Evolutionary conservation across 2,113 vertebrate species (phyloP).

Genomic region (Pygoscelis antarcticus): DNA sequence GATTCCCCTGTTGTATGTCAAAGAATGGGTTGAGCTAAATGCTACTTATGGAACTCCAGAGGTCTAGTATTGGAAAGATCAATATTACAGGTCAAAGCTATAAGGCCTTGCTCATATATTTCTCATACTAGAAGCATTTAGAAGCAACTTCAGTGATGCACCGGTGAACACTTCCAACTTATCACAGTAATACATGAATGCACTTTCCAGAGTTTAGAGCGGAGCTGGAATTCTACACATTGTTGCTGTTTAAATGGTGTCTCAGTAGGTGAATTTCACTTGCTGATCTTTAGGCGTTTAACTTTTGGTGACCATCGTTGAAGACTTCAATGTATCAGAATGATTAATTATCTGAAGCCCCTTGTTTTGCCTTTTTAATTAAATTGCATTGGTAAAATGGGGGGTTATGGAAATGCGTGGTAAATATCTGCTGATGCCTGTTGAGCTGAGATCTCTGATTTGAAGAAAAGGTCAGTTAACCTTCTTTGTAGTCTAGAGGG

Average conservation of each 20-base stretch:
- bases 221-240: background rate
- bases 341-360: background rate
- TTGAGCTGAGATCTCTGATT: background rate
- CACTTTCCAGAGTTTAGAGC: background rate
- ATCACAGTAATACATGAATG: background rate
- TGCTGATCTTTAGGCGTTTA: background rate
- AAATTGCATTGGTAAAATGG: background rate
- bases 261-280: background rate
- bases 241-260: background rate
- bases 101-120: background rate
- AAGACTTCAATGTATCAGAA: background rate
- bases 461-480: background rate
- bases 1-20: background rate
- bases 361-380: background rate
- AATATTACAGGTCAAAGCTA: background rate
- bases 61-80: background rate
- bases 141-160: background rate
- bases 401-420: background rate
- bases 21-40: background rate
- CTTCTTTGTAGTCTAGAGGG: background rate
- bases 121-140: background rate
- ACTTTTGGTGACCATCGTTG: background rate
- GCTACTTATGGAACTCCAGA: background rate
- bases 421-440: background rate
- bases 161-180: background rate